Percentiles rank a stretch among this genome's conserved stretches.
Evolutionary conservation across 2,797 vertebrate genomes (phyloP).

Genomic region (Podarcis siculus): DNA sequence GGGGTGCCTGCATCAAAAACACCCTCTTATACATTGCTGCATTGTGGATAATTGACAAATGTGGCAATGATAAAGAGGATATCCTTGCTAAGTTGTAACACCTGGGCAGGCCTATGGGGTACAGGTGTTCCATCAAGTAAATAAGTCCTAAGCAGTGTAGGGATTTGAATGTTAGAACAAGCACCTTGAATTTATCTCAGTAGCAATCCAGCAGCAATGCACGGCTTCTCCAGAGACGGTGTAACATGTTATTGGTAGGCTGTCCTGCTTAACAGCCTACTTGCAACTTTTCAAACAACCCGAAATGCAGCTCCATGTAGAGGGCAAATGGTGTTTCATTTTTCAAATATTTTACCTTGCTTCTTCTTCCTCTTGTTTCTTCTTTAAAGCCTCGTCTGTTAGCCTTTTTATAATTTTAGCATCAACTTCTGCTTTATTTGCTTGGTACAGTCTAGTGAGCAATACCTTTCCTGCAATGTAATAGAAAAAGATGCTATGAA

Average conservation of each 20-base stretch:
- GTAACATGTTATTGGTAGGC: not conserved
- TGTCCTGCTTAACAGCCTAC: not conserved
- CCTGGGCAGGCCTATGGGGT: not conserved
- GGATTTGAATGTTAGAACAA: too few relatives aligned
- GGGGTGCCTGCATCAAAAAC: too few relatives aligned
- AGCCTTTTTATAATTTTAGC: conserved; percentile 74
- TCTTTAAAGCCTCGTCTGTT: conserved; percentile 68
- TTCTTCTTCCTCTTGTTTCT: conserved; percentile 65
- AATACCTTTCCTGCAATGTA: conserved; percentile 78
- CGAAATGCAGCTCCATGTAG: not conserved
- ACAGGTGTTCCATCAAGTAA: too few relatives aligned
- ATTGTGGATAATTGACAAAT: too few relatives aligned
- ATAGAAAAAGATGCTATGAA: conserved; percentile 42
- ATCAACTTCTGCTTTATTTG: conserved; percentile 82
- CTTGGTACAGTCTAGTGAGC: conserved; percentile 83
- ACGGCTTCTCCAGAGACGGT: not conserved
- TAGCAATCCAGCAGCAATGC: too few relatives aligned
- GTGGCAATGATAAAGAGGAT: not conserved
- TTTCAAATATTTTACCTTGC: conserved; percentile 75
- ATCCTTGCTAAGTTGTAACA: not conserved
- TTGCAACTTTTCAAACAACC: not conserved
- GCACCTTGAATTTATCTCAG: too few relatives aligned
- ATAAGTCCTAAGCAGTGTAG: too few relatives aligned
- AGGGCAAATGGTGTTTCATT: not conserved
- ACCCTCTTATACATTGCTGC: too few relatives aligned